Evolutionary conservation across 2,888 invertebrate species (phyloP).

Genomic region (Polylopha cassiicola): DNA sequence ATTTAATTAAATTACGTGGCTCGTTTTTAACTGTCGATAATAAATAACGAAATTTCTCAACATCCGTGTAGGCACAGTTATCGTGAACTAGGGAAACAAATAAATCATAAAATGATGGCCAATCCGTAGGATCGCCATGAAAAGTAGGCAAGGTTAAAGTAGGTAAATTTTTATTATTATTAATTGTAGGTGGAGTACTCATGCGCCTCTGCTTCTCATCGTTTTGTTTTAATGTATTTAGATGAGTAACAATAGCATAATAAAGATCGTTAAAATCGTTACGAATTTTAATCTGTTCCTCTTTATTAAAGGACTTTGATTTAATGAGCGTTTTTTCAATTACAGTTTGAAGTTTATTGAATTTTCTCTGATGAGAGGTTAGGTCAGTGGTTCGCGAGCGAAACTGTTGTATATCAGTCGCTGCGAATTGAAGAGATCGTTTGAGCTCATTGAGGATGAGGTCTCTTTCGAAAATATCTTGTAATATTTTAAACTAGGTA

Average conservation of each 20-base stretch:
- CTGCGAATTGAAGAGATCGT: neutral
- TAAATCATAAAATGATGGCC: conserved; percentile 1
- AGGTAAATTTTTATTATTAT: neutral
- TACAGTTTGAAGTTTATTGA: conserved; percentile 1
- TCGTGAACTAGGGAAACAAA: neutral
- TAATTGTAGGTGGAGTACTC: too few relatives aligned
- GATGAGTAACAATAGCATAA: neutral
- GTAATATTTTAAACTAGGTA: too few relatives aligned
- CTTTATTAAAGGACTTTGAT: neutral
- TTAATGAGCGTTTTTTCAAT: conserved; percentile 2
- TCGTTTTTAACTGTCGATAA: too few relatives aligned
- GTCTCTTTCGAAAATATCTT: conserved; percentile 4
- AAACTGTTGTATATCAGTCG: conserved; percentile 1
- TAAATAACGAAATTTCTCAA: neutral
- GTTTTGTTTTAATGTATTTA: neutral
- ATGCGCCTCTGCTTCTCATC: neutral
- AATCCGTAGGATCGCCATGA: conserved; percentile 1
- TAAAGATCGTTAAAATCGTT: too few relatives aligned
- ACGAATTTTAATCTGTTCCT: neutral
- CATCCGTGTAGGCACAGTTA: neutral
- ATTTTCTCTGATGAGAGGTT: conserved; percentile 1
- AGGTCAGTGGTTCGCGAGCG: conserved; percentile 6
- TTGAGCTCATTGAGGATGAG: conserved; percentile 1
- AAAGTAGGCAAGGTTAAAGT: neutral
- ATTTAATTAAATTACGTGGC: neutral